Evolutionary conservation across 2,797 vertebrate genomes (phyloP).

Genomic region (Sebastes itinus): DNA sequence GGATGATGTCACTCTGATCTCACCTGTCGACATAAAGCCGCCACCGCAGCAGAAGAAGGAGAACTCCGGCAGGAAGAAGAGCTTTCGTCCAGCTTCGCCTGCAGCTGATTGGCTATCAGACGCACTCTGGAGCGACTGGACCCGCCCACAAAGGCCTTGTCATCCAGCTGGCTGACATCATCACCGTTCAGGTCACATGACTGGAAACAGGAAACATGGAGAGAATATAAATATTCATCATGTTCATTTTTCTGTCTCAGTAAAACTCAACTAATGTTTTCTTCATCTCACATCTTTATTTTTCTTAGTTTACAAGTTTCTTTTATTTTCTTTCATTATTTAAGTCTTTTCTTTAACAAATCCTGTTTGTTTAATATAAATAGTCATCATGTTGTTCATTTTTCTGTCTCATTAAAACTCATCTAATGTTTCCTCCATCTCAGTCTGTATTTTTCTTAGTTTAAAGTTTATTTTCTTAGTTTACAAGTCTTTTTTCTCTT

Average conservation of each 20-base stretch:
- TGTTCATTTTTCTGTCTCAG: not conserved
- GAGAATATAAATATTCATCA: no score
- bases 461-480: no score
- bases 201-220: slow-evolving; percentile 7
- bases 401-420: not conserved
- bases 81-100: slow-evolving; percentile 91
- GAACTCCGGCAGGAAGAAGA: slow-evolving; percentile 39
- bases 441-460: no score
- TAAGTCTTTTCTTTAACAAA: no score
- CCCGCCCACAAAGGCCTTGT: slow-evolving; percentile 70
- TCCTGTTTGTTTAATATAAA: no score
- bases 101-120: slow-evolving; percentile 90
- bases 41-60: slow-evolving; percentile 14
- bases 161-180: slow-evolving; percentile 69
- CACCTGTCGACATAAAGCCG: slow-evolving; percentile 64
- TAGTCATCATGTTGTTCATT: no score
- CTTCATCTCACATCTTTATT: no score
- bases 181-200: slow-evolving; percentile 72
- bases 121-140: slow-evolving; percentile 89
- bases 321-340: no score
- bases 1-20: not conserved
- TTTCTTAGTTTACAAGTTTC: no score
- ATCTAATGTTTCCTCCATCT: no score
- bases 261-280: no score
- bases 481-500: no score